phyloP scores from a whole-genome alignment of 1,140 invertebrate species.

The Phenacoccus solenopsis region DNA sequence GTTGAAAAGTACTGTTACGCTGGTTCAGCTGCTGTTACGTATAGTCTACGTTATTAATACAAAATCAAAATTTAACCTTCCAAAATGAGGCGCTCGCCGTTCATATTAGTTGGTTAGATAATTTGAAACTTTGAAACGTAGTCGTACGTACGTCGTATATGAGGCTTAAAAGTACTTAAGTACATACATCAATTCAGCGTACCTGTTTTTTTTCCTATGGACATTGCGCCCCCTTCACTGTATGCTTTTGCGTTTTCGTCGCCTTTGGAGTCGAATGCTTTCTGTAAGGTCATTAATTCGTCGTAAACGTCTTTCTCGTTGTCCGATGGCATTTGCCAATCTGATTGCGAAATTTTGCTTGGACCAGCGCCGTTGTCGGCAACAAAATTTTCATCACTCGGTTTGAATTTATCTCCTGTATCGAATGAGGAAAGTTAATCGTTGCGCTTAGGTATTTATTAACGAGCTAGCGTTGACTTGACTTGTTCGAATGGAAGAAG shows the following conservation, averaged over 20 bases:
- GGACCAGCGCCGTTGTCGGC: background rate
- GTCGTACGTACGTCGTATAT: background rate
- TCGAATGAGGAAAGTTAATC: too few relatives aligned
- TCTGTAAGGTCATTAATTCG: background rate
- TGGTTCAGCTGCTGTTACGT: too few relatives aligned
- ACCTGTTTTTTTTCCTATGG: background rate
- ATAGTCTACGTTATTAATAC: too few relatives aligned
- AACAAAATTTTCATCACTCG: background rate
- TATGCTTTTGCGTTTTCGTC: background rate
- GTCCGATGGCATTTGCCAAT: background rate
- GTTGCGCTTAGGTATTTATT: too few relatives aligned
- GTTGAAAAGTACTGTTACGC: too few relatives aligned
- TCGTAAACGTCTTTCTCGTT: background rate
- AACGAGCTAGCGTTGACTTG: too few relatives aligned
- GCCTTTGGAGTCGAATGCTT: background rate
- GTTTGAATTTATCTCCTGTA: constrained; percentile 3
- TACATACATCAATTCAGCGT: background rate
- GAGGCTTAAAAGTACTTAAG: background rate
- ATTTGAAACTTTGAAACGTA: background rate
- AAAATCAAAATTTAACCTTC: too few relatives aligned
- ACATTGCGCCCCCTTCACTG: background rate
- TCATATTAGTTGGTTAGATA: too few relatives aligned
- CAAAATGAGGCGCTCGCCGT: too few relatives aligned
- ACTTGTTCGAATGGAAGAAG: too few relatives aligned
- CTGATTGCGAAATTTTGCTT: background rate